Percentiles rank a stretch among this genome's conserved stretches.
These are phyloP conservation scores for Harmothoe impar DNA, from an alignment of 2,888 invertebrate species.

Conservation along the genomic window DNA sequence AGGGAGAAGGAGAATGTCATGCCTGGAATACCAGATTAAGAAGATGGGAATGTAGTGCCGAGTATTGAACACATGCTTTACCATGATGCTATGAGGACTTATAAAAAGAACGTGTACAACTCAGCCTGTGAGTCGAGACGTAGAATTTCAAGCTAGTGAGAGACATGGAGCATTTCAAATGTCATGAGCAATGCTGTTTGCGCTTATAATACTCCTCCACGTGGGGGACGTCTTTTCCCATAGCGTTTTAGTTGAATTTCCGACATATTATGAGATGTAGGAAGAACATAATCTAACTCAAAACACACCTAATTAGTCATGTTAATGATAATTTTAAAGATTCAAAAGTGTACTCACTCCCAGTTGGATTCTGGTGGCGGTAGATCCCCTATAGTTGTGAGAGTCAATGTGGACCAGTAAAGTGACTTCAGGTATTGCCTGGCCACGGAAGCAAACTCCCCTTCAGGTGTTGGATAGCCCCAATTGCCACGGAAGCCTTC, in stretches of 20 bases:
- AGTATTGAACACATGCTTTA: neutral
- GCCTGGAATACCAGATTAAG: conserved; percentile 47
- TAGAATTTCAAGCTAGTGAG: no score
- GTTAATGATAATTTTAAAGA: no score
- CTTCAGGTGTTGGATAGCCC: conserved; percentile 86
- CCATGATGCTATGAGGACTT: neutral
- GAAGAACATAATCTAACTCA: no score
- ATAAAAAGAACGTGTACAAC: no score
- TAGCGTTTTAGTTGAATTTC: no score
- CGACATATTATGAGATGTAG: no score
- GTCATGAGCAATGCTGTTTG: no score
- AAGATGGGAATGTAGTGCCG: neutral
- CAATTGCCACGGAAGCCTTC: conserved; percentile 85
- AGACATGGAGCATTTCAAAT: no score
- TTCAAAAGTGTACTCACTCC: conserved; percentile 90
- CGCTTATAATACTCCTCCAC: no score
- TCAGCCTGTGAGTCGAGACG: no score
- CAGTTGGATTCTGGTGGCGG: conserved; percentile 97
- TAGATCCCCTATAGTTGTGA: conserved; percentile 97
- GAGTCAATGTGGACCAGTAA: conserved; percentile 97
- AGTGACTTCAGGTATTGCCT: conserved; percentile 96
- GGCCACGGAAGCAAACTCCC: conserved; percentile 91
- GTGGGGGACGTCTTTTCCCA: no score
- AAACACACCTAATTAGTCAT: no score
- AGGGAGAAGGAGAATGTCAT: conserved; percentile 40